Evolutionary conservation across 2,113 vertebrate genomes (phyloP).

Genomic region (Forbesichthys agassizii): DNA sequence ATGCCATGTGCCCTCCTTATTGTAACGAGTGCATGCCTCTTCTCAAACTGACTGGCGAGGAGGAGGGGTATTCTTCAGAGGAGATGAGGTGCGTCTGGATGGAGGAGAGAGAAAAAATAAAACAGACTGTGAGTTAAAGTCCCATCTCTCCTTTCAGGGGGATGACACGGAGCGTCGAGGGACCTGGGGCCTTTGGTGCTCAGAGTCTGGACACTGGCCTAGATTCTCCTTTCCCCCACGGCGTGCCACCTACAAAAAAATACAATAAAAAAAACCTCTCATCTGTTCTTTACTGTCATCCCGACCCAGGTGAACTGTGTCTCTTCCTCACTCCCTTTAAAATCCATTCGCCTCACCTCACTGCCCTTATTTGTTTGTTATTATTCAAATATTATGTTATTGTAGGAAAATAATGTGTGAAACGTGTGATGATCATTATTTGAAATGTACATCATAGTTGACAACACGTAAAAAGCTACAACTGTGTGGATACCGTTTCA

Average conservation of each 20-base stretch:
- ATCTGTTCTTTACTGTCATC: constrained; percentile 74
- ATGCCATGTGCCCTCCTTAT: constrained; percentile 81
- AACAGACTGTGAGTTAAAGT: constrained; percentile 63
- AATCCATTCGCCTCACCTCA: constrained; percentile 3
- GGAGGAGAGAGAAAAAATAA: constrained; percentile 66
- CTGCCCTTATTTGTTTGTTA: not conserved
- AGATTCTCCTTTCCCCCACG: constrained; percentile 60
- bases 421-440: too few species aligned
- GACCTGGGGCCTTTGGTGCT: constrained; percentile 71
- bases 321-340: constrained; percentile 24
- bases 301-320: constrained; percentile 63
- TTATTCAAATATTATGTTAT: not conserved
- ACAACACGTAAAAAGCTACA: too few species aligned
- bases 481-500: too few species aligned
- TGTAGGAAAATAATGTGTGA: too few species aligned
- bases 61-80: constrained; percentile 72
- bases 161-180: constrained; percentile 73
- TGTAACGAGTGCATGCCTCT: constrained; percentile 78
- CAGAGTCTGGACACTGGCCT: constrained; percentile 79
- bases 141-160: constrained; percentile 78
- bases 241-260: constrained; percentile 69
- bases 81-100: constrained; percentile 63
- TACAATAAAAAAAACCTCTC: constrained; percentile 47
- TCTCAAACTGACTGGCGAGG: constrained; percentile 77
- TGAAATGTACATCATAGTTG: too few species aligned